A percentile compares a stretch with the other conserved stretches of the same genome.
phyloP scores from a whole-genome alignment of 2,113 vertebrate genomes.

The Campylorhamphus procurvoides region DNA sequence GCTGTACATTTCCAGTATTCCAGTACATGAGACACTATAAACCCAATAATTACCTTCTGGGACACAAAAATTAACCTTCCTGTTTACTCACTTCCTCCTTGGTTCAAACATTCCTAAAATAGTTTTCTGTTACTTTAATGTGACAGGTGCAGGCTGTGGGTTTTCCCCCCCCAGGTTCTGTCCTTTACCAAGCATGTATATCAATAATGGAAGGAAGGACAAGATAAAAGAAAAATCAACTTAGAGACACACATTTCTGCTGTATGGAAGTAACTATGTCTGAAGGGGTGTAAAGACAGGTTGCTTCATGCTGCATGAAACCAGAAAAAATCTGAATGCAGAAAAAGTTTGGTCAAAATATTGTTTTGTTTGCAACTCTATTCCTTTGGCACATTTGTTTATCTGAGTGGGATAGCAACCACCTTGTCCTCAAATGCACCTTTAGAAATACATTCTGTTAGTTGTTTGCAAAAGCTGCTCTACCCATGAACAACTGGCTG shows the following conservation, averaged over 20 bases:
- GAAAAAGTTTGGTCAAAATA: not conserved
- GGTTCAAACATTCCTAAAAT: not conserved
- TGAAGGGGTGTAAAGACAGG: not conserved
- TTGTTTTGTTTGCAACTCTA: not conserved
- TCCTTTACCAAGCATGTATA: not conserved
- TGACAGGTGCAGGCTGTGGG: not conserved
- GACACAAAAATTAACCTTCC: not conserved
- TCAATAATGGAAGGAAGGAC: not conserved
- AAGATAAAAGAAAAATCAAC: not conserved
- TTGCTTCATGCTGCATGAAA: not conserved
- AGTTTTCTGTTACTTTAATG: not conserved
- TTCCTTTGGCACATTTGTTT: not conserved
- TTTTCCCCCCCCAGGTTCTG: not conserved
- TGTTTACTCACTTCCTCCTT: not conserved
- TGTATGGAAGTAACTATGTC: not conserved
- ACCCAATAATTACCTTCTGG: not conserved
- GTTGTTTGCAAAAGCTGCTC: not conserved
- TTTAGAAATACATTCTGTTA: not conserved
- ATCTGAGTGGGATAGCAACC: not conserved
- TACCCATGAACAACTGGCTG: not conserved
- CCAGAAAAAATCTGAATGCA: not conserved
- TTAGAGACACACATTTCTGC: not conserved
- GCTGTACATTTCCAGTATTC: not conserved
- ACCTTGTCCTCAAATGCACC: not conserved
- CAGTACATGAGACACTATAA: not conserved